These are phyloP conservation scores for Pristiophorus japonicus DNA, from an alignment of 2,113 vertebrate species.

Conservation along the genomic window DNA sequence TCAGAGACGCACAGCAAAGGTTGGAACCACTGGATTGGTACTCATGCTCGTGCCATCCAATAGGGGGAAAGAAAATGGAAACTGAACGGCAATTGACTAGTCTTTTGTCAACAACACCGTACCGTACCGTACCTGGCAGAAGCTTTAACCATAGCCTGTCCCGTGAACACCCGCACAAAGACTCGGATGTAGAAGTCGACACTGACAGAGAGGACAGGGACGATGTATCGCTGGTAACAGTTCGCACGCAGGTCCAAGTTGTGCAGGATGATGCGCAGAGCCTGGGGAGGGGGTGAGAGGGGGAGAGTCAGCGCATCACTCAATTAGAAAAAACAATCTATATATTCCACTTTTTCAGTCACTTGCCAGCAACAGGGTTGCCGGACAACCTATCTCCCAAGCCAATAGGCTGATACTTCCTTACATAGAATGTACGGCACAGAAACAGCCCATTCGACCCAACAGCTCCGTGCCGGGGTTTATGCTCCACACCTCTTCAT, in stretches of 20 bases:
- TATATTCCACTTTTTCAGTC: neutral
- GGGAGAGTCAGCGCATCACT: too few species aligned
- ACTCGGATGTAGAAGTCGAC: slow-evolving; percentile 86
- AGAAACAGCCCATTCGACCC: too few species aligned
- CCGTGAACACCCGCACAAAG: slow-evolving; percentile 74
- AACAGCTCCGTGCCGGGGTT: too few species aligned
- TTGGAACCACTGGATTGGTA: too few species aligned
- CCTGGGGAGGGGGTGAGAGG: slow-evolving; percentile 51
- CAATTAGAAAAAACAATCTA: neutral
- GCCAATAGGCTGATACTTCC: neutral
- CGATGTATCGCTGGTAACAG: slow-evolving; percentile 83
- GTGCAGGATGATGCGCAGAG: slow-evolving; percentile 80
- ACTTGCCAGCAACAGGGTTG: neutral
- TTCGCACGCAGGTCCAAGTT: slow-evolving; percentile 76
- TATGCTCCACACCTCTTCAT: too few species aligned
- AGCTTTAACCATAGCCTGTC: slow-evolving; percentile 79
- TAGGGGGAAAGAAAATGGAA: neutral
- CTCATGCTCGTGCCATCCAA: too few species aligned
- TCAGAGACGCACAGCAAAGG: neutral
- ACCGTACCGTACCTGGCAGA: slow-evolving; percentile 85
- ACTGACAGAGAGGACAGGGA: slow-evolving; percentile 76
- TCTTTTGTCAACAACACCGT: neutral
- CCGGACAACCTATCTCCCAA: neutral
- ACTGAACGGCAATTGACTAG: neutral
- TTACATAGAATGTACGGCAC: neutral